Base-by-base conservation (phyloP, 2,888 invertebrate species). In the Parelbella ahira region DNA sequence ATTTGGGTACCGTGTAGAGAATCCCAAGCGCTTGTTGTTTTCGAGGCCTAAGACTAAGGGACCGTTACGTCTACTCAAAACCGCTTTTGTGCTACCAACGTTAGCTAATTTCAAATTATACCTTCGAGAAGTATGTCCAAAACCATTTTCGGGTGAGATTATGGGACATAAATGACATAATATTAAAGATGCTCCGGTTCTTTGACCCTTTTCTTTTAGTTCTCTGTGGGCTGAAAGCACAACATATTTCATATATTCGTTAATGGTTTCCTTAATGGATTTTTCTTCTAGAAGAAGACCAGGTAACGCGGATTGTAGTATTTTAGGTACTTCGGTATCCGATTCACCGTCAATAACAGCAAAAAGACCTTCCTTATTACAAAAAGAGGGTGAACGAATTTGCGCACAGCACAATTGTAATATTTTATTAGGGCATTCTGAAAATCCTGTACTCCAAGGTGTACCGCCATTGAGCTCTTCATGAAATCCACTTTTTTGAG, bases 211-310 rank as follows among this genome's bases (percentile, higher is more conserved):
- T 58, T 93, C 92, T 60, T 92, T 92, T 15, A 94, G 73, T 56
- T 94, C 93, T 34, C 93, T 89, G 58, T 95, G 94, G 0, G 94
- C 93, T 8, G 95, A 92, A 4, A 96, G 78, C 50, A 96, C 89
- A 0, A 95, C 94, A 67, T 94, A 95, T 63, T 95, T 95, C 89
- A 96, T 91, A 55, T 95, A 96, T 59, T 95, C 95, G 39, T 89
- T 90, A 0, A 92, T 91, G 0, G 94, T 94, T 72, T 94, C 94
- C 65, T 94, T 93, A 2, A 94, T 91, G 0, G 94, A 93, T 51
- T 93, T 89, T 73, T 96, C 95, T 73, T 95, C 94, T 8, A 94
- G 79, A 9, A 95, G 76, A 11, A 95, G 89, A n/a, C 94, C 91
- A 0, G 95, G 95, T 47, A 95, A 90, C 46, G 92, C 89, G 54